Percentiles rank a stretch among this genome's conserved stretches.
Conservation (phyloP, 2,888 invertebrate genomes). For the Orthonychiurus folsomi region DNA sequence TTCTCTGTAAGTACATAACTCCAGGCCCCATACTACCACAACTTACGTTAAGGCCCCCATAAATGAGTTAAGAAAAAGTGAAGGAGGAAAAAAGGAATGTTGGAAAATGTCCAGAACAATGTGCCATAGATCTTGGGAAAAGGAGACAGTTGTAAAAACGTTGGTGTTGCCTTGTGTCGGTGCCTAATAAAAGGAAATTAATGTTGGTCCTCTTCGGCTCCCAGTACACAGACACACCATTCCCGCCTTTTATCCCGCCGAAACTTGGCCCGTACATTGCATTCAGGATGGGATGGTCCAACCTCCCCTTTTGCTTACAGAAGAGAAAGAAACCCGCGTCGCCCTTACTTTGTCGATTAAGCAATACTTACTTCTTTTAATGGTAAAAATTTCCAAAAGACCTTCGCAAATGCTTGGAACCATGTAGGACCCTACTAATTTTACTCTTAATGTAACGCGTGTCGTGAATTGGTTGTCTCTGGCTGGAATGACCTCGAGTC, state of each 20-base stretch:
- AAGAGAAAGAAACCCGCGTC: neutral
- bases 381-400: neutral
- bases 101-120: neutral
- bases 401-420: neutral
- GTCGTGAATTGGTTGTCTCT: neutral
- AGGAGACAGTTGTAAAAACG: neutral
- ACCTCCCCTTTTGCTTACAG: neutral
- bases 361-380: neutral
- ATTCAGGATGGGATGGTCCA: too few species aligned
- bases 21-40: neutral
- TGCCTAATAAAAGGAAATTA: neutral
- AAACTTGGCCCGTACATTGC: too few species aligned
- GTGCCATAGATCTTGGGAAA: neutral
- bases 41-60: neutral
- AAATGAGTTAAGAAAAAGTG: neutral
- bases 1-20: neutral
- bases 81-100: neutral
- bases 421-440: neutral
- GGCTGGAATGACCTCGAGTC: too few species aligned
- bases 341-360: slow-evolving; percentile 1
- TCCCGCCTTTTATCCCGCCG: too few species aligned
- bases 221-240: too few species aligned
- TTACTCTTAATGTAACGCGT: neutral
- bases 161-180: neutral
- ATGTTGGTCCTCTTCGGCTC: neutral